Base-by-base conservation (phyloP, 2,888 invertebrate species). In the Xestobium rufovillosum region DNA sequence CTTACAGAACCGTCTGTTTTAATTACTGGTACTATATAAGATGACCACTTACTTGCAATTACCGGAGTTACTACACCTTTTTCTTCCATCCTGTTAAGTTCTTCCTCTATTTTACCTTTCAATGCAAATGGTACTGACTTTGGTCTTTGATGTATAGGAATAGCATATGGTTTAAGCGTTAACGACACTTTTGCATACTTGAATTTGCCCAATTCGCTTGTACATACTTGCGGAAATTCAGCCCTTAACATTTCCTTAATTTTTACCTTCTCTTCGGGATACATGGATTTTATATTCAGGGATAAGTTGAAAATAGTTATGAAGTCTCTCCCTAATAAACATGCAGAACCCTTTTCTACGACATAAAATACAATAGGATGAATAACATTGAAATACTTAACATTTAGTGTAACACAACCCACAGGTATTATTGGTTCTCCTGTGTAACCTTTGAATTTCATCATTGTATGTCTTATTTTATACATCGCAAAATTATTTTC, bases 21-120 rank as follows among this genome's bases (percentile, higher is more conserved):
- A 1, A 43, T 34, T 9, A 57, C 50, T 3, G 50, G 50, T 2
- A 56, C 57, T n/a, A 55, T 51, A 1, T 57, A 55, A 3, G 56
- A 55, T 8, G 51, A 55, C 53, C 57, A 57, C 13, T 56, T 51
- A 15, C 52, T 53, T 3, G 29, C 32, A 19, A 46, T 44, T 6
- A 53, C 45, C 29, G 42, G 41, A 4, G 31, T 34, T 9, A 58
- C 32, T 13, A 52, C 41, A 3, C 47, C 48, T 9, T 30, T 14
- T 3, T 41, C 25, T 8, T 45, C 45, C 32, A 57, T 31, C 19
- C 41, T 12, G n/a, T 47, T 39, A 3, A 48, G 9, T 26, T 36
- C 36, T 6, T 13, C 10, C 9, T 36, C 36, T 9, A 36, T 23
- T 17, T 36, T 31, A n/a, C 17, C 29, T 33, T 36, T 28, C 10